A percentile compares a stretch with the other conserved stretches of the same genome.
Evolutionary conservation across 2,888 invertebrate species (phyloP).

Genomic region (Matsumyia berberina): DNA sequence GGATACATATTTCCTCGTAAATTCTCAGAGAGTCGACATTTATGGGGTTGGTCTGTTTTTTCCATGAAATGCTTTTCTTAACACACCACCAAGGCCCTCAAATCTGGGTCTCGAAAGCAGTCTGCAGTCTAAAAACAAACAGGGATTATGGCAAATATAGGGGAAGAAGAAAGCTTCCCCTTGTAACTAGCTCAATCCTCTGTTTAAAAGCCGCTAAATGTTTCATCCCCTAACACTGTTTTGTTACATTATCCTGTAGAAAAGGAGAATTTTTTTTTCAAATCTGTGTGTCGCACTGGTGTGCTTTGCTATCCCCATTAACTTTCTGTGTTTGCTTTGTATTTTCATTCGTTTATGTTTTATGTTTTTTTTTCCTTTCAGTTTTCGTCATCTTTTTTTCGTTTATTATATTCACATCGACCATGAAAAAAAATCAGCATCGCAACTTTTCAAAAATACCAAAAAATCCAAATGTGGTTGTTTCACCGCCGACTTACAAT

Average conservation of each 20-base stretch:
- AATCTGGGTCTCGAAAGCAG: constrained; percentile 83
- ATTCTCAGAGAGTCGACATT: too few relatives aligned
- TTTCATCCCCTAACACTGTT: constrained; percentile 25
- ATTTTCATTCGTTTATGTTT: constrained; percentile 69
- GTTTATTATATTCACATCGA: constrained; percentile 71
- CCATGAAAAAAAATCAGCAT: constrained; percentile 83
- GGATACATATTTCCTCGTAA: too few relatives aligned
- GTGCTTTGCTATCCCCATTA: constrained; percentile 35
- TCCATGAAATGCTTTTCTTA: constrained; percentile 80
- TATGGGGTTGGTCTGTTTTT: too few relatives aligned
- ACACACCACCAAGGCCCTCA: constrained; percentile 83
- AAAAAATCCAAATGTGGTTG: constrained; percentile 82
- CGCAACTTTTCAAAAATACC: constrained; percentile 86
- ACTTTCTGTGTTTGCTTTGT: constrained; percentile 47
- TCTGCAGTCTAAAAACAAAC: constrained; percentile 86
- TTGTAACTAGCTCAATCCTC: constrained; percentile 77
- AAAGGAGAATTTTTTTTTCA: constrained; percentile 1
- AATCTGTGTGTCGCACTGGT: constrained; percentile 40
- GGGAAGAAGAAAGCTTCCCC: constrained; percentile 84
- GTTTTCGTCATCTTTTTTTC: constrained; percentile 66
- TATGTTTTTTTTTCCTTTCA: constrained; percentile 67
- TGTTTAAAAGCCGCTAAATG: constrained; percentile 78
- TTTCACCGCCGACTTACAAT: constrained; percentile 81
- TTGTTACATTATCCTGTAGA: constrained; percentile 24
- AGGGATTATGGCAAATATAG: constrained; percentile 95